Evolutionary conservation across 2,113 vertebrate genomes (phyloP), one percentile per base, ranked within the genome.

Genomic region (Solea solea): DNA sequence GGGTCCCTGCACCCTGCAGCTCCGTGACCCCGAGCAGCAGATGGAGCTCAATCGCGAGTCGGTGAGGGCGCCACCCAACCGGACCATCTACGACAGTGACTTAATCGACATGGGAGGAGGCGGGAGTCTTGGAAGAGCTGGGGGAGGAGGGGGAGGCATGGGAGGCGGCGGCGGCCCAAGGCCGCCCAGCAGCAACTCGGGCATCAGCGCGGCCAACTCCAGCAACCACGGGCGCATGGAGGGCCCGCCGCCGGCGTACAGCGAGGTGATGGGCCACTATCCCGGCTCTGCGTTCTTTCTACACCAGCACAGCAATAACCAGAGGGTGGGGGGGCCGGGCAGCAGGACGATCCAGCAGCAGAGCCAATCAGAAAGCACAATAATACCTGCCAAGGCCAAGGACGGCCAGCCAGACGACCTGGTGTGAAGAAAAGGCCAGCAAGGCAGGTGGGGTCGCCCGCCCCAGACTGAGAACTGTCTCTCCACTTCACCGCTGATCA

Each of bases 31-130:
- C 0, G 97, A 99, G 76, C 98, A 99, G 89, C 98, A 99, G 91
- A 95, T 97, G 94, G 98, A 99, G 90, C 96, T 99, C 62, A 99
- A 97, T 90, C 93, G 98, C 0, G 97, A 98, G 83, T 98, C 98
- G 0, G 97, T 99, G 81, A 90, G 97, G 85, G 96, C 98, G 0
- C 98, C 98, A 0, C 98, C 98, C 85, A 99, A 99, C 93, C 91
- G 98, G 86, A 99, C 98, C 91, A 95, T 99, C 92, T 99, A 98
- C 76, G 96, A 98, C 94, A 98, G 97, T 64, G 97, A 98, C 86
- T 95, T 97, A 89, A 96, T 97, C 85, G 96, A 97, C 89, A 92
- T 95, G 92, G 95, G 95, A 4, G 95, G 94, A 64, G 93, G 96
- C 3, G 72, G 81, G 3, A 52, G 80, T 52, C 56, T 76, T 11